Percentiles rank a stretch among this genome's conserved stretches.
Conservation (phyloP, 2,113 vertebrate genomes). For the Nothobranchius kuhntae region DNA sequence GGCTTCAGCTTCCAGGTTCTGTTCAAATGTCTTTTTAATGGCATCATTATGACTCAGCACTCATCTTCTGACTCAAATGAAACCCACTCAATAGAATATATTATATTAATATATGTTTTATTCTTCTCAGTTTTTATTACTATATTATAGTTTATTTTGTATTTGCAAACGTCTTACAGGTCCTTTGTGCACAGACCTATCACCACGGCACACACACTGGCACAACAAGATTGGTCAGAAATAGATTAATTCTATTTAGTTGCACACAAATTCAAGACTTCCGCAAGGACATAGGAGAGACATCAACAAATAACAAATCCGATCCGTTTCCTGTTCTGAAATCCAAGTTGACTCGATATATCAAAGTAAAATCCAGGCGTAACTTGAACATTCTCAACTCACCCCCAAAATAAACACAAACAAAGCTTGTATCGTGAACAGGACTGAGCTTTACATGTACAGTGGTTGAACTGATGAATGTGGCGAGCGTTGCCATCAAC, state of each 20-base stretch:
- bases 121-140: slow-evolving; percentile 70
- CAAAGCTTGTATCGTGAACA: slow-evolving; percentile 63
- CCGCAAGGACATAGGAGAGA: slow-evolving; percentile 67
- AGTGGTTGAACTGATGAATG: slow-evolving; percentile 70
- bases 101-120: slow-evolving; percentile 79
- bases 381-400: slow-evolving; percentile 59
- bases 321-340: slow-evolving; percentile 40
- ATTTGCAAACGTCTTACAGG: slow-evolving; percentile 66
- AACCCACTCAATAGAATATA: slow-evolving; percentile 26
- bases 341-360: slow-evolving; percentile 58
- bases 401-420: slow-evolving; percentile 43
- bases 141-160: slow-evolving; percentile 60
- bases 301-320: slow-evolving; percentile 60
- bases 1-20: too few species aligned
- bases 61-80: slow-evolving; percentile 6
- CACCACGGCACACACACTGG: slow-evolving; percentile 73
- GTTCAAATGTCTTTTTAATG: neutral
- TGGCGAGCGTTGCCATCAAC: slow-evolving; percentile 57
- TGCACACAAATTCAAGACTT: slow-evolving; percentile 67
- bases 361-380: slow-evolving; percentile 59
- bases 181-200: slow-evolving; percentile 62
- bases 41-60: neutral
- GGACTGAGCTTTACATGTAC: slow-evolving; percentile 65
- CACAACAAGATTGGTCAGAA: slow-evolving; percentile 76
- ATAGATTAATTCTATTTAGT: slow-evolving; percentile 63